Evolutionary conservation across 2,113 vertebrate genomes (phyloP).

Genomic region (Eulemur macaco): DNA sequence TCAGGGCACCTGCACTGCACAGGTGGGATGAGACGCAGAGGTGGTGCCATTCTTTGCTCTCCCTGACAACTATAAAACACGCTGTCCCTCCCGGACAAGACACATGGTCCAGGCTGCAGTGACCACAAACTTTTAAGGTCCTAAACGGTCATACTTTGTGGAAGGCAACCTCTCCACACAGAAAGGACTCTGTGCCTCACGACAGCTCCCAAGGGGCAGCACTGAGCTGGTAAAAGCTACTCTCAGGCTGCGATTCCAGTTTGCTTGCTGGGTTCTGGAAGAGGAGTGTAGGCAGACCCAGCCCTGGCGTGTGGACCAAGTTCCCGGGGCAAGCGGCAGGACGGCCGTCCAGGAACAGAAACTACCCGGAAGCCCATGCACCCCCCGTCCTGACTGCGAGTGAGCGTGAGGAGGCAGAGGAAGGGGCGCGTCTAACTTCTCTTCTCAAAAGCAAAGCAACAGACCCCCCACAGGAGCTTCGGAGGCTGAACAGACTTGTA

Average conservation of each 20-base stretch:
- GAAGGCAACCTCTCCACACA: neutral
- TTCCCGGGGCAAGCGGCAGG: neutral
- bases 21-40: accelerated
- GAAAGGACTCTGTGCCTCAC: accelerated
- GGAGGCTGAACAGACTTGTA: accelerated
- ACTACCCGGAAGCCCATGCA: neutral
- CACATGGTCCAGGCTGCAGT: neutral
- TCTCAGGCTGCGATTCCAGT: neutral
- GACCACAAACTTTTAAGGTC: neutral
- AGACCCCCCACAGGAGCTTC: neutral
- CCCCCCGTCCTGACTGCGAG: neutral
- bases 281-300: neutral
- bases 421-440: neutral
- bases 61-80: accelerated
- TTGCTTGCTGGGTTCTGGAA: neutral
- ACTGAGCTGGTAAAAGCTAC: neutral
- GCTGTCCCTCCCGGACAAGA: neutral
- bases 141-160: accelerated
- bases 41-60: accelerated
- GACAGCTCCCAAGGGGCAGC: neutral
- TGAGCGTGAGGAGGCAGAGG: accelerated
- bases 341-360: neutral
- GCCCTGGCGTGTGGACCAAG: neutral
- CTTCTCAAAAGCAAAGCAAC: neutral
- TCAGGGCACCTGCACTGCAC: neutral